Base-by-base conservation (phyloP, 1,140 invertebrate genomes). In the Lucilia cuprina region DNA sequence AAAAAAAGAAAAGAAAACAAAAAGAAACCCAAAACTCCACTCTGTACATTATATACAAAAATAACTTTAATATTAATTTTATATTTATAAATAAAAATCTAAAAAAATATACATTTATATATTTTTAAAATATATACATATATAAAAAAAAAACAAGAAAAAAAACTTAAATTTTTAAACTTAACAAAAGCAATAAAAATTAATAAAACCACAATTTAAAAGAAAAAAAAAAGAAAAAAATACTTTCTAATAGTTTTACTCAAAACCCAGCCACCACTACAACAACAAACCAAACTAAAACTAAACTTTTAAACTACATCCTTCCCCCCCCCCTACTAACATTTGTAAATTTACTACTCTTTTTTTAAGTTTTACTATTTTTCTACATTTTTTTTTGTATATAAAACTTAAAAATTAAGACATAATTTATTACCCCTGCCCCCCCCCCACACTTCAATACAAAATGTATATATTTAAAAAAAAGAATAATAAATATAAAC, bases 141-240 rank as follows among this genome's bases (percentile, higher is more conserved):
- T 7, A n/a, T 55, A 84, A 84, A 84, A 84, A 12, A 78, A 65
- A 77, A 82, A 49, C 21, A 82, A n/a, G 21, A 0, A 50, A 8
- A 50, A 10, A 49, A 50, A 49, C 17, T 19, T 21, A 19, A 19
- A 13, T 21, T 70, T 70, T 70, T 65, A 65, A 70, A 70, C 65
- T 70, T 70, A 70, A 82, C 35, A 50, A 82, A 50, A 82, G 19
- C 21, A 50, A 50, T 50, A 82, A 80, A n/a, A 47, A 80, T 8
- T 12, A 50, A 50, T 50, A 82, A 55, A 50, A 82, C 4, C 49
- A 14, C 10, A n/a, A 82, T 49, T 60, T 49, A 82, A 82, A 82
- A 19, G 2, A 3, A 82, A 82, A 82, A 19, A 50, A 21, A 17
- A 9, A 82, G 49, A 82, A 49, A 50, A 3, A 17, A 82, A 50